phyloP scores from a whole-genome alignment of 2,888 invertebrate genomes.

The Lamellibrachia satsuma region DNA sequence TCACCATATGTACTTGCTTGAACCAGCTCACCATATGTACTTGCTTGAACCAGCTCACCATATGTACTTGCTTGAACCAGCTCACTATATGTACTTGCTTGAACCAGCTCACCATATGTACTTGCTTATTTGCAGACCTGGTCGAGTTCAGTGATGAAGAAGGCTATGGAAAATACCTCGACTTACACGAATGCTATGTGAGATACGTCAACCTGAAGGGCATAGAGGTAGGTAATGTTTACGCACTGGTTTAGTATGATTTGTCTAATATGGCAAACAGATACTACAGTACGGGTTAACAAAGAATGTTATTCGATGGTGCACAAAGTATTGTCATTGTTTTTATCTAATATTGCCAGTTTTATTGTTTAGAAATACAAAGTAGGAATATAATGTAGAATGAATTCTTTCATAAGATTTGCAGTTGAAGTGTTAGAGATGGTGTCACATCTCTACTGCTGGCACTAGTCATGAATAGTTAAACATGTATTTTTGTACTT shows the following conservation, averaged over 20 bases:
- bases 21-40: too few species aligned
- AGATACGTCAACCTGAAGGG: constrained; percentile 96
- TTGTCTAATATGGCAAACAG: neutral
- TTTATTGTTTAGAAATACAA: too few species aligned
- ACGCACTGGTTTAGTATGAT: constrained; percentile 20
- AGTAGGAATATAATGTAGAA: too few species aligned
- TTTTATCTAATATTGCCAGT: too few species aligned
- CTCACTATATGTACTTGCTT: neutral
- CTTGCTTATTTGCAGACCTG: constrained; percentile 66
- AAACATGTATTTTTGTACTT: constrained; percentile 20
- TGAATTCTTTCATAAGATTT: too few species aligned
- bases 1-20: too few species aligned
- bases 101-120: neutral
- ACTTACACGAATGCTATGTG: constrained; percentile 95
- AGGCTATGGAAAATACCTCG: constrained; percentile 97
- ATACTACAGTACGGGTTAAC: too few species aligned
- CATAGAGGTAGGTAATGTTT: constrained; percentile 75
- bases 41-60: too few species aligned
- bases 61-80: too few species aligned
- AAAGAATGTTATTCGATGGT: too few species aligned
- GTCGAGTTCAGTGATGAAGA: constrained; percentile 99
- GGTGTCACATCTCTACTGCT: neutral
- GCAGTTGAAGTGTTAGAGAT: too few species aligned
- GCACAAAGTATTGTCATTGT: too few species aligned
- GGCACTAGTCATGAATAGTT: neutral